These are phyloP conservation scores for Paradoxurus hermaphroditus DNA, from an alignment of 2,113 vertebrate genomes.

Conservation along the genomic window DNA sequence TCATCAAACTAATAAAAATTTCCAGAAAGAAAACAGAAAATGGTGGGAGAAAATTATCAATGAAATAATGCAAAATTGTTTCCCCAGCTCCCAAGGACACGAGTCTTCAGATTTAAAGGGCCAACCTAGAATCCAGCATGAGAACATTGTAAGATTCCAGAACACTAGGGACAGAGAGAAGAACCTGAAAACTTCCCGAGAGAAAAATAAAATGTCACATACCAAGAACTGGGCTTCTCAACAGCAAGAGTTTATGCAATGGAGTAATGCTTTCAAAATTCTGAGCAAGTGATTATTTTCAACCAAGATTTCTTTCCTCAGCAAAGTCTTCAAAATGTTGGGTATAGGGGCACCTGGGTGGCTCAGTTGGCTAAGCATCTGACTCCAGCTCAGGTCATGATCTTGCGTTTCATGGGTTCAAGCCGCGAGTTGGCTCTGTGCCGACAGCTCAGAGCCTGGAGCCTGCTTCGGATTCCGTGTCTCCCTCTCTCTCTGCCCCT, in stretches of 20 bases:
- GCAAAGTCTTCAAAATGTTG: background rate
- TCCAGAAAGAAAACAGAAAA: background rate
- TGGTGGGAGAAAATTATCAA: background rate
- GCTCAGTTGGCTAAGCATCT: too few relatives aligned
- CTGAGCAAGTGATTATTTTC: background rate
- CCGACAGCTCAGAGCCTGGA: too few relatives aligned
- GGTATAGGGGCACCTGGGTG: too few relatives aligned
- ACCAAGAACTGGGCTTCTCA: background rate
- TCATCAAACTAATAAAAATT: background rate
- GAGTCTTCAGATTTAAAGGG: background rate
- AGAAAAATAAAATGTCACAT: background rate
- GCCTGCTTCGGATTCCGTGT: too few relatives aligned
- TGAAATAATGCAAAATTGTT: background rate
- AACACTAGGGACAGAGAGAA: background rate
- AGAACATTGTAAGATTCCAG: background rate
- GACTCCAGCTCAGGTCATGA: too few relatives aligned
- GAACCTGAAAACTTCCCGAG: background rate
- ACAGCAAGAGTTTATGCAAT: background rate
- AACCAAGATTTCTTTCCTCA: background rate
- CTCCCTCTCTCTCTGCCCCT: too few relatives aligned
- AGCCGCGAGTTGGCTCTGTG: too few relatives aligned
- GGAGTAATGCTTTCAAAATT: background rate
- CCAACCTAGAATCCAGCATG: background rate
- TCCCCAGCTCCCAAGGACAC: background rate
- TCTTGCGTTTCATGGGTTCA: too few relatives aligned